Evolutionary conservation across 2,888 invertebrate genomes (phyloP).

Genomic region (Norana najaformis): DNA sequence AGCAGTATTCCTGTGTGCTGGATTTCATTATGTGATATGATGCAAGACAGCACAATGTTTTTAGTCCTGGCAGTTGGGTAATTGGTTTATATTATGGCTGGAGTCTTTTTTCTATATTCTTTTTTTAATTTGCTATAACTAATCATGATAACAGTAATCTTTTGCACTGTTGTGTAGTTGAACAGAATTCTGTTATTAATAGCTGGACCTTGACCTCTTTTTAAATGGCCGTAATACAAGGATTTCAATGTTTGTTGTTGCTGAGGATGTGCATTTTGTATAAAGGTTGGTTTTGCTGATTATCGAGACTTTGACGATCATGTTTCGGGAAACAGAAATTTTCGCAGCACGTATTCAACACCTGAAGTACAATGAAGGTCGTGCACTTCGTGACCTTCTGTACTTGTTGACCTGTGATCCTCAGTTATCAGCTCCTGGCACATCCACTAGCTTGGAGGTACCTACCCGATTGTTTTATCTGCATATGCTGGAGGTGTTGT

Average conservation of each 20-base stretch:
- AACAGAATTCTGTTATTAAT: not conserved
- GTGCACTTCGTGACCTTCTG: conserved; percentile 51
- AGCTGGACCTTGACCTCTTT: not conserved
- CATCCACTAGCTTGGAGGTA: not conserved
- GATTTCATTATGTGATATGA: too few relatives aligned
- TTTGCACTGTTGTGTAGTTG: not conserved
- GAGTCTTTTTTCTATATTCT: too few relatives aligned
- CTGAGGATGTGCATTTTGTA: not conserved
- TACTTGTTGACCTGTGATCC: conserved; percentile 54
- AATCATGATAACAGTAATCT: too few relatives aligned
- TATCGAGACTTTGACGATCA: conserved; percentile 53
- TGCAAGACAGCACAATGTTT: too few relatives aligned
- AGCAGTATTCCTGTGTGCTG: too few relatives aligned
- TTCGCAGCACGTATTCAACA: conserved; percentile 52
- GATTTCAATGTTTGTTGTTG: too few relatives aligned
- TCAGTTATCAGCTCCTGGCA: not conserved
- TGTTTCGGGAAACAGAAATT: conserved; percentile 59
- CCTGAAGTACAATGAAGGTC: conserved; percentile 51
- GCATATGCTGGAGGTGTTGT: not conserved
- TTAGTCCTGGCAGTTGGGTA: too few relatives aligned
- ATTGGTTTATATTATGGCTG: too few relatives aligned
- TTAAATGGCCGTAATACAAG: too few relatives aligned
- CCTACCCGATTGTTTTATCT: not conserved
- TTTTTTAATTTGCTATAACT: not conserved
- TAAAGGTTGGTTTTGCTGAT: conserved; percentile 47